Base-by-base conservation (phyloP, 2,113 vertebrate species). In the Candoia aspera region DNA sequence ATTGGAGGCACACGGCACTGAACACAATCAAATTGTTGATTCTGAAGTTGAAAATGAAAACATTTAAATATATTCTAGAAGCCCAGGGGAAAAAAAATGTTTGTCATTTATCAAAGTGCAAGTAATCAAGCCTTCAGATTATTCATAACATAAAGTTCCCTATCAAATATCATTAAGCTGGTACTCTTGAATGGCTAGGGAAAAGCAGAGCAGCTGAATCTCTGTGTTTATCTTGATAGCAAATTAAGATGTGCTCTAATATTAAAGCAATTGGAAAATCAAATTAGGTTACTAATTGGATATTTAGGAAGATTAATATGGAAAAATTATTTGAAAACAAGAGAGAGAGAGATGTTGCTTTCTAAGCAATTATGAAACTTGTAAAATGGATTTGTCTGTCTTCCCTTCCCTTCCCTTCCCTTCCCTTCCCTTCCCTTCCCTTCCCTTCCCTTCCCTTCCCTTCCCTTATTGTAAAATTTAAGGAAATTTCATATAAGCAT, bases 21-120 rank as follows among this genome's bases (percentile, higher is more conserved):
- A 91, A 91, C 21, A 60, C n/a, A 23, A 93, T 84, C 24, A 93
- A 62, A 55, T 88, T 88, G 58, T 84, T 2, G 33, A 87, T 91
- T 91, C 57, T 55, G 86, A 84, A 60, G n/a, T 54, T 46, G 29
- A 92, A 88, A 88, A 64, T 29, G 24, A 58, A 93, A 83, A 42
- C 23, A 84, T 60, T 87, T 26, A 90, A 86, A 90, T 90, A 90
- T 55, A 88, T 84, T 84, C 57, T 37, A 21, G 55, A 33, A 60
- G 15, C 26, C 33, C 46, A 21, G 8, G 8, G 42, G 84, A 64
- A 93, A 88, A 60, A 87, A 12, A 57, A 92, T 24, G 55, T 23
- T 57, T 84, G 42, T 87, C 57, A 88, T 90, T 93, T 64, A 88
- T 57, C 59, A 64, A 58, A 64, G 15, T 88, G 86, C 29, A 87